phyloP scores from a whole-genome alignment of 2,113 vertebrate genomes.

The Camelus bactrianus region DNA sequence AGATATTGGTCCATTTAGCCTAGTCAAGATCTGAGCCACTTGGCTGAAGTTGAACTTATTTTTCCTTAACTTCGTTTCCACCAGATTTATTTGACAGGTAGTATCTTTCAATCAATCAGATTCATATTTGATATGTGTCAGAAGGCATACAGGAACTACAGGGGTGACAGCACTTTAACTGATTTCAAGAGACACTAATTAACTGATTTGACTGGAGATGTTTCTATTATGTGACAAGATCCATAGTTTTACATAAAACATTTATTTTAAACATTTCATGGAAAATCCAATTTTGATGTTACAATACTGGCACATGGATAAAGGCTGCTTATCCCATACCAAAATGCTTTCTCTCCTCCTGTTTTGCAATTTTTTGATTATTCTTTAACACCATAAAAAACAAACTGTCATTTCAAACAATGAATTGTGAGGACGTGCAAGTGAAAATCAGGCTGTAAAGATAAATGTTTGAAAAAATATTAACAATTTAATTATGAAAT shows the following conservation, averaged over 20 bases:
- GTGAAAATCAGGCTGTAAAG: background rate
- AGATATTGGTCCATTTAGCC: background rate
- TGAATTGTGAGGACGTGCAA: background rate
- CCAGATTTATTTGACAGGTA: conserved; percentile 20
- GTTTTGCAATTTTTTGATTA: background rate
- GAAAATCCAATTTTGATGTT: conserved; percentile 1
- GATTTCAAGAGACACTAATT: conserved; percentile 41
- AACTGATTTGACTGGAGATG: conserved; percentile 56
- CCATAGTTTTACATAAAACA: conserved; percentile 31
- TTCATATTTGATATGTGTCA: conserved; percentile 33
- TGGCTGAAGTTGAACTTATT: background rate
- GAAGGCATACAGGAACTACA: background rate
- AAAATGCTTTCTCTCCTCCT: background rate
- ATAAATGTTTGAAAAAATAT: background rate
- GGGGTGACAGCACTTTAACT: background rate
- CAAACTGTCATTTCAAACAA: background rate
- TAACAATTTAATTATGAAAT: conserved; percentile 12
- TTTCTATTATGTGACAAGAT: conserved; percentile 40
- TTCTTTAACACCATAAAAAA: background rate
- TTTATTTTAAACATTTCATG: conserved; percentile 50
- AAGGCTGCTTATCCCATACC: background rate
- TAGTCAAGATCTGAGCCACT: background rate
- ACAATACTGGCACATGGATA: background rate
- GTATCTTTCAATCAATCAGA: conserved; percentile 48
- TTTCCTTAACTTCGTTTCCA: background rate